Evolutionary conservation across 2,113 vertebrate genomes (phyloP).

Genomic region (Mesoclemmys tuberculata): DNA sequence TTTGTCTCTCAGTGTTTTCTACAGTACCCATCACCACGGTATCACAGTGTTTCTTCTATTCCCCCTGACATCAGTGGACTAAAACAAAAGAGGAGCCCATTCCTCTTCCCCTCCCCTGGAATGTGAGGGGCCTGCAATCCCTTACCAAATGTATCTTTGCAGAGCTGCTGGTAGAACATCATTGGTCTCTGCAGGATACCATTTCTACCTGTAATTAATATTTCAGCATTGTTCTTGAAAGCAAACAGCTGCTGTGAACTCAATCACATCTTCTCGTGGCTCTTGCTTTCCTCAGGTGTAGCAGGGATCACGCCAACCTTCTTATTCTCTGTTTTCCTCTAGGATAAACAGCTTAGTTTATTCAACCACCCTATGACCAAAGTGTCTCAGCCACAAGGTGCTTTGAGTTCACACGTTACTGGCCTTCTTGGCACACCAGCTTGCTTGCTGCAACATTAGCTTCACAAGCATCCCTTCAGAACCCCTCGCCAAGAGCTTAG

Average conservation of each 20-base stretch:
- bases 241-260: constrained; percentile 10
- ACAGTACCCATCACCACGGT: neutral
- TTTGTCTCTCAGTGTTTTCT: neutral
- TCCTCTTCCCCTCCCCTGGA: neutral
- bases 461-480: neutral
- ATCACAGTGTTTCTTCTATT: neutral
- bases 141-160: neutral
- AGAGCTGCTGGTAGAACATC: constrained; percentile 14
- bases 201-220: constrained; percentile 45
- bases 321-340: neutral
- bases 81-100: neutral
- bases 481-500: neutral
- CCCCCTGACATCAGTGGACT: neutral
- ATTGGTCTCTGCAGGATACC: neutral
- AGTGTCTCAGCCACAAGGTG: fast-evolving
- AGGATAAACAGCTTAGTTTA: neutral
- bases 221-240: neutral
- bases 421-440: neutral
- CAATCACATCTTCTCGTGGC: neutral
- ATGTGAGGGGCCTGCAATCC: fast-evolving
- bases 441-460: neutral
- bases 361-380: neutral
- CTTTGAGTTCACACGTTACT: neutral
- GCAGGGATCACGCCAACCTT: neutral
- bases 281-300: neutral